Evolutionary conservation across 2,797 vertebrate genomes (phyloP).

Genomic region (Pelodytes ibericus): DNA sequence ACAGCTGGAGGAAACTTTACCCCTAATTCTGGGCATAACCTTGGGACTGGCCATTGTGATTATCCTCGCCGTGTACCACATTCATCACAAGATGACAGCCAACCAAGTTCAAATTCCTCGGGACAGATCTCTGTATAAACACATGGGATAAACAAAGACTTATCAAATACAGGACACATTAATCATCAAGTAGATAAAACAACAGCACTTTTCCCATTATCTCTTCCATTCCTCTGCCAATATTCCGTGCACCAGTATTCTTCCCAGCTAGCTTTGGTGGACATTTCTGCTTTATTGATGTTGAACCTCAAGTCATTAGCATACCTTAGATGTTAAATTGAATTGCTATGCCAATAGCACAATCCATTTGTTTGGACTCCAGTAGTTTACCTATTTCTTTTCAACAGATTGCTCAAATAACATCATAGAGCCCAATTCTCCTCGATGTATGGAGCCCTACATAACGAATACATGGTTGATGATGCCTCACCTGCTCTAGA

Average conservation of each 20-base stretch:
- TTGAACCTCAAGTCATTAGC: conserved; percentile 20
- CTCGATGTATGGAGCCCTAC: background rate
- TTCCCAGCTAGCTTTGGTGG: conserved; percentile 4
- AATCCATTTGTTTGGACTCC: background rate
- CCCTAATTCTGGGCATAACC: conserved; percentile 89
- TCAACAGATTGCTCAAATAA: background rate
- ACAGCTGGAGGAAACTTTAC: conserved; percentile 91
- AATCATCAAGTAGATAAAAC: conserved; percentile 59
- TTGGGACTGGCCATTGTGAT: conserved; percentile 89
- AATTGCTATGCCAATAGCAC: background rate
- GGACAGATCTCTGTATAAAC: conserved; percentile 96
- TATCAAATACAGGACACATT: conserved; percentile 28
- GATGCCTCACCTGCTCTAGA: background rate
- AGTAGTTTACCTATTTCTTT: background rate
- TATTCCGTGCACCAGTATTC: background rate
- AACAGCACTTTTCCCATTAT: conserved; percentile 65
- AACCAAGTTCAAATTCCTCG: conserved; percentile 86
- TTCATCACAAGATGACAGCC: conserved; percentile 93
- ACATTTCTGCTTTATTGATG: background rate
- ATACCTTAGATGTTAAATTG: background rate
- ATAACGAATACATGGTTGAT: too few species aligned
- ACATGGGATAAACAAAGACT: conserved; percentile 83
- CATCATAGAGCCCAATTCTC: background rate
- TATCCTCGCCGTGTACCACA: conserved; percentile 88
- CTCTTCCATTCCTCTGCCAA: conserved; percentile 23